phyloP scores from a whole-genome alignment of 2,888 invertebrate species.

The Lymantria monacha region DNA sequence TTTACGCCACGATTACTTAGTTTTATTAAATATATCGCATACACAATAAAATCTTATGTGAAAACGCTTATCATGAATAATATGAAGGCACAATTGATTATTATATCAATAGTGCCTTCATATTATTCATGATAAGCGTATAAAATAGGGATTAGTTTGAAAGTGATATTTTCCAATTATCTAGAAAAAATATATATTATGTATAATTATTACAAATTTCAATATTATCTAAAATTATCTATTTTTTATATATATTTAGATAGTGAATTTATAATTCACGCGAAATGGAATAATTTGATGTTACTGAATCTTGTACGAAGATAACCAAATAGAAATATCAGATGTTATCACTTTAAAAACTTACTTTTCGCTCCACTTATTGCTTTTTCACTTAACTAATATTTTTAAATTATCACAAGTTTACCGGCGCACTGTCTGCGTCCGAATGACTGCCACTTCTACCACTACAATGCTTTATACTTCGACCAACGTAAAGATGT shows the following conservation, averaged over 20 bases:
- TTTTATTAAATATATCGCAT: slow-evolving; percentile 2
- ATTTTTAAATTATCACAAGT: slow-evolving; percentile 60
- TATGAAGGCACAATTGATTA: too few relatives aligned
- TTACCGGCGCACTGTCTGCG: slow-evolving; percentile 72
- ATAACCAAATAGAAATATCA: not conserved
- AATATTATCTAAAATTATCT: too few relatives aligned
- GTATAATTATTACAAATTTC: too few relatives aligned
- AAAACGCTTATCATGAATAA: not conserved
- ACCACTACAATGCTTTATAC: slow-evolving; percentile 75
- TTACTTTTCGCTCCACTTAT: slow-evolving; percentile 60
- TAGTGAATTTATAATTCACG: not conserved
- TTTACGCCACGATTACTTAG: slow-evolving; percentile 26
- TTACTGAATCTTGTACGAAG: slow-evolving; percentile 27
- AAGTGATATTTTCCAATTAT: too few relatives aligned
- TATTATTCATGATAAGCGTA: too few relatives aligned
- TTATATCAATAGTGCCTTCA: too few relatives aligned
- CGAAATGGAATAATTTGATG: not conserved
- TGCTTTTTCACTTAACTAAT: slow-evolving; percentile 55
- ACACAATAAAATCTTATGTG: not conserved
- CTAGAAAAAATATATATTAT: too few relatives aligned
- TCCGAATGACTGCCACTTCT: slow-evolving; percentile 73
- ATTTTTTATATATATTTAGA: too few relatives aligned
- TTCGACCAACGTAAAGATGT: slow-evolving; percentile 75
- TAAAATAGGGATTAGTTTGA: too few relatives aligned
- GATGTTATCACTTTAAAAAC: slow-evolving; percentile 39